These are phyloP conservation scores for Alligator sinensis DNA, from an alignment of 2,113 vertebrate genomes.

Conservation along the genomic window DNA sequence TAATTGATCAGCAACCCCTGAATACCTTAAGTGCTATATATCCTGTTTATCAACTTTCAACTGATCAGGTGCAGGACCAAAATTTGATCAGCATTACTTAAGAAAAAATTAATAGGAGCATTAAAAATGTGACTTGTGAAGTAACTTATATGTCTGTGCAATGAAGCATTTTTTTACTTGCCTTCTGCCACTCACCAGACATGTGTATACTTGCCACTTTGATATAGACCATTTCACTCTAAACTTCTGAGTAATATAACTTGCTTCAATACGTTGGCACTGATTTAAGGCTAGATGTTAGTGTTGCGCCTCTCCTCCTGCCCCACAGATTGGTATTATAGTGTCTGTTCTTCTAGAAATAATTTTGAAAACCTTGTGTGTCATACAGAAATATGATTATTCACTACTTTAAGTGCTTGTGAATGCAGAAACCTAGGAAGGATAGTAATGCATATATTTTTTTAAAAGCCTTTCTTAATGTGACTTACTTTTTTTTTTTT, in stretches of 20 bases:
- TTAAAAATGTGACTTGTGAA: not conserved
- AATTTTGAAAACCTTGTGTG: not conserved
- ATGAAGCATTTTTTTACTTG: not conserved
- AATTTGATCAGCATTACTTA: not conserved
- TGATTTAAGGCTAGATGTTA: not conserved
- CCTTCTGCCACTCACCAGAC: not conserved
- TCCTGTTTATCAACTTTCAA: not conserved
- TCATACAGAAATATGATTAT: not conserved
- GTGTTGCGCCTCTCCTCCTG: not conserved
- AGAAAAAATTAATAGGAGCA: not conserved
- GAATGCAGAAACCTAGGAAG: not conserved
- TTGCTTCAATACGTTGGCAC: not conserved
- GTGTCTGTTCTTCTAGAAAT: not conserved
- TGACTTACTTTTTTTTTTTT: not conserved
- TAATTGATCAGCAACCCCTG: not conserved
- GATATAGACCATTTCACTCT: not conserved
- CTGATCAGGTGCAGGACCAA: not conserved
- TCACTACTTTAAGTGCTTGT: not conserved
- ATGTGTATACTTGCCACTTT: not conserved
- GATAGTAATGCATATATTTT: not conserved
- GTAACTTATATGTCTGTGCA: not conserved
- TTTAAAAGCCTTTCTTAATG: not conserved
- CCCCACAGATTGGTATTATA: not conserved
- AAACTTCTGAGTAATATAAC: not conserved
- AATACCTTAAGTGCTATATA: not conserved